Evolutionary conservation across 1,140 invertebrate species (phyloP), one percentile per base, ranked within the genome.

Genomic region (Drosophila burlai): DNA sequence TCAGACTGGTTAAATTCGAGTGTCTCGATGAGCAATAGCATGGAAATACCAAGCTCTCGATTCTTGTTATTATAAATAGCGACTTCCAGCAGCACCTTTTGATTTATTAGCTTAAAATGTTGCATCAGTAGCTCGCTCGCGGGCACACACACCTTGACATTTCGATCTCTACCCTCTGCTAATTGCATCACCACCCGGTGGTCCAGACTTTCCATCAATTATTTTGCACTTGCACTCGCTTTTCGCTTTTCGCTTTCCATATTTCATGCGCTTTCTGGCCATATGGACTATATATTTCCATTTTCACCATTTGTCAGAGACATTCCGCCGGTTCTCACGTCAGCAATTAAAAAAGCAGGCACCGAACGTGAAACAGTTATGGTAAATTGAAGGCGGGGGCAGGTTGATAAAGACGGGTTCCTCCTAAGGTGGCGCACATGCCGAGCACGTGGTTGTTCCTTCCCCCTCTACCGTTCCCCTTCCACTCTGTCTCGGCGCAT

Each of bases 161-260:
- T 55, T 78, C 18, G 57, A 76, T 61, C 55, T 52, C 10, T 64
- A 15, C 9, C 60, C 71, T 75, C 4, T 11, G 46, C n/a, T 73
- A 61, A 74, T 73, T 74, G 46, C 69, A 67, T 62, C 42, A 38
- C 11, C 54, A 36, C 18, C 72, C 42, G 67, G 38, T 50, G 40
- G 42, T 67, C 54, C 46, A 60, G 73, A 76, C 55, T 67, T 67
- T 50, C 34, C 52, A 49, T 76, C 61, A 67, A 76, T 76, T 67
- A 76, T 76, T 77, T 67, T 76, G 55, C 75, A 78, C 76, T 79
- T 71, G 73, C 58, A 49, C 11, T 62, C 75, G 73, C 58, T 78
- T 69, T 71, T 64, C 52, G 38, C 61, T 29, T 63, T 54, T 45
- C 47, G 63, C 47, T 57, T 71, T 55, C n/a, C 64, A 68, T 68